A percentile compares a stretch with the other conserved stretches of the same genome.
Conservation (phyloP, 2,888 invertebrate genomes). For the Eumerus sabulonum region DNA sequence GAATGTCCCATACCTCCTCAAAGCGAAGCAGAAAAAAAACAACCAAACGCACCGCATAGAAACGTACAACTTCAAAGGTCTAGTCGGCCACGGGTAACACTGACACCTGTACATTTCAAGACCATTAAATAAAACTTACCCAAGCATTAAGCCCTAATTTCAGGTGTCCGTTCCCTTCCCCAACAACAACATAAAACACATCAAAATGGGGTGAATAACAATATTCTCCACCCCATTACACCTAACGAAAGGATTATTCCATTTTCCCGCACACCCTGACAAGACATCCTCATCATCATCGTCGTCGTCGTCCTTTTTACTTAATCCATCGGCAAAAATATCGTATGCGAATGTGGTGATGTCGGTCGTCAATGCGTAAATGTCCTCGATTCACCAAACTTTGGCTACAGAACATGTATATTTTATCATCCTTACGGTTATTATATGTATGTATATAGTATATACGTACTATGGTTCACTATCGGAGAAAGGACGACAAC, state of each 20-base stretch:
- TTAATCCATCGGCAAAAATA: too few relatives aligned
- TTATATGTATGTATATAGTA: too few relatives aligned
- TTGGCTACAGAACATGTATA: conserved; percentile 58
- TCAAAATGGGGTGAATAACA: conserved; percentile 66
- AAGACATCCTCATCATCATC: background rate
- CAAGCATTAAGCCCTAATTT: conserved; percentile 62
- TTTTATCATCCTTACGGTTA: conserved; percentile 64
- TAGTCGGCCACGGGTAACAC: conserved; percentile 6
- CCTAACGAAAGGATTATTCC: conserved; percentile 67
- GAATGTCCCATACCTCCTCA: conserved; percentile 12
- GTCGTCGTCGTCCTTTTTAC: conserved; percentile 1
- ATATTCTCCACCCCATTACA: conserved; percentile 68
- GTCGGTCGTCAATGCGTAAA: conserved; percentile 47
- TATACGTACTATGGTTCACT: conserved; percentile 10
- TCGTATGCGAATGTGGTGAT: too few relatives aligned
- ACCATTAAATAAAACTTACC: conserved; percentile 67
- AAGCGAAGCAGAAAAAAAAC: background rate
- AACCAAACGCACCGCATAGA: conserved; percentile 6
- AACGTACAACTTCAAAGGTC: background rate
- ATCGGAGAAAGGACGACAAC: conserved; percentile 53
- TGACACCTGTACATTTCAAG: conserved; percentile 65
- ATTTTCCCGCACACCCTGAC: conserved; percentile 16
- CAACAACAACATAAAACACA: conserved; percentile 60
- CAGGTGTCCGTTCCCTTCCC: conserved; percentile 62
- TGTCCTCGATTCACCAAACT: conserved; percentile 62